phyloP scores from a whole-genome alignment of 2,797 vertebrate genomes.

The Epinephelus malabaricus region DNA sequence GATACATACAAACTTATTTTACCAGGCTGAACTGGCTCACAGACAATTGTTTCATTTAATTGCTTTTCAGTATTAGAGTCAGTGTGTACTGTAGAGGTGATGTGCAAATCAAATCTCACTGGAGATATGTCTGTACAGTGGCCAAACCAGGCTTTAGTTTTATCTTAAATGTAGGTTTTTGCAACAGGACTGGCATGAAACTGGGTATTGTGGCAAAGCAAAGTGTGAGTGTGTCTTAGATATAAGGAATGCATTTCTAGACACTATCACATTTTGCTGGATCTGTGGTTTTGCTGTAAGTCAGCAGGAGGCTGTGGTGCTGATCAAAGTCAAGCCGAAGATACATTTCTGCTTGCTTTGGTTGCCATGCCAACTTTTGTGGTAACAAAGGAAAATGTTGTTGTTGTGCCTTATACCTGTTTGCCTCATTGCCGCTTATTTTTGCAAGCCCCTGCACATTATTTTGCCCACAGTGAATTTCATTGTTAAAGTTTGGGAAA shows the following conservation, averaged over 20 bases:
- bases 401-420: background rate
- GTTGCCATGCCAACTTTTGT: constrained; percentile 36
- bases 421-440: constrained; percentile 1
- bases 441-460: background rate
- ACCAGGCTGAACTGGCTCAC: background rate
- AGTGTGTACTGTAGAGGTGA: background rate
- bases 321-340: constrained; percentile 31
- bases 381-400: background rate
- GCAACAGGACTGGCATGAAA: background rate
- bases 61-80: background rate
- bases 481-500: background rate
- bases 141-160: too few relatives aligned
- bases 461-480: background rate
- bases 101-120: constrained; percentile 2
- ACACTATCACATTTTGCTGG: background rate
- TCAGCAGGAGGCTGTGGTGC: constrained; percentile 8
- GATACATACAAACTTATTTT: background rate
- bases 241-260: background rate
- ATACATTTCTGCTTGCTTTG: constrained; percentile 12
- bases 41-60: background rate
- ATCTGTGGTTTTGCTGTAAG: background rate
- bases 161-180: background rate
- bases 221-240: background rate
- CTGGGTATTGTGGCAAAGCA: background rate
- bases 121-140: background rate